These are phyloP conservation scores for Patella ulyssiponensis DNA, from an alignment of 2,888 invertebrate genomes.

Conservation along the genomic window DNA sequence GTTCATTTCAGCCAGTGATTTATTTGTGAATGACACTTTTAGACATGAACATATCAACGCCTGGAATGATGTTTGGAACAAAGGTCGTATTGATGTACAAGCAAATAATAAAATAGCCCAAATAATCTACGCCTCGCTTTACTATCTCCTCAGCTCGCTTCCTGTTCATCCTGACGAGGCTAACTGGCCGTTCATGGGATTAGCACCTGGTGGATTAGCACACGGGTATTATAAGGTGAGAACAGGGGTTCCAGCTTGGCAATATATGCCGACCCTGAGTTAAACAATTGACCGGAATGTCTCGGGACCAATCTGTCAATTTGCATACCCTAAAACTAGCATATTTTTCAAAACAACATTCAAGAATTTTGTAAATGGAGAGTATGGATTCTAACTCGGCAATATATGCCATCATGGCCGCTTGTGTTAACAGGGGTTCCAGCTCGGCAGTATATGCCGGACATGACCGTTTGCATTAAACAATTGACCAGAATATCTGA, in stretches of 20 bases:
- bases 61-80: slow-evolving; percentile 63
- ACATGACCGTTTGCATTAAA: too few species aligned
- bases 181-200: slow-evolving; percentile 63
- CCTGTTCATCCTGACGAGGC: slow-evolving; percentile 51
- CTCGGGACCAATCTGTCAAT: not conserved
- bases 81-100: slow-evolving; percentile 62
- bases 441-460: too few species aligned
- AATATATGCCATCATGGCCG: too few species aligned
- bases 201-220: slow-evolving; percentile 68
- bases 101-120: slow-evolving; percentile 58
- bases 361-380: not conserved
- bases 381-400: not conserved
- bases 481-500: too few species aligned
- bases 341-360: not conserved
- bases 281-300: too few species aligned
- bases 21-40: slow-evolving; percentile 43
- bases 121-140: slow-evolving; percentile 61
- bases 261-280: too few species aligned
- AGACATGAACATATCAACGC: slow-evolving; percentile 51
- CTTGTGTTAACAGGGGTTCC: too few species aligned
- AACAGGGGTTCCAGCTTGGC: too few species aligned
- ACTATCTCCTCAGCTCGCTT: slow-evolving; percentile 67
- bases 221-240: slow-evolving; percentile 49
- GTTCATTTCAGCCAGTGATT: slow-evolving; percentile 35
- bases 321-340: not conserved